Conservation (phyloP, 2,888 invertebrate species). For the Frankliniella fusca region DNA sequence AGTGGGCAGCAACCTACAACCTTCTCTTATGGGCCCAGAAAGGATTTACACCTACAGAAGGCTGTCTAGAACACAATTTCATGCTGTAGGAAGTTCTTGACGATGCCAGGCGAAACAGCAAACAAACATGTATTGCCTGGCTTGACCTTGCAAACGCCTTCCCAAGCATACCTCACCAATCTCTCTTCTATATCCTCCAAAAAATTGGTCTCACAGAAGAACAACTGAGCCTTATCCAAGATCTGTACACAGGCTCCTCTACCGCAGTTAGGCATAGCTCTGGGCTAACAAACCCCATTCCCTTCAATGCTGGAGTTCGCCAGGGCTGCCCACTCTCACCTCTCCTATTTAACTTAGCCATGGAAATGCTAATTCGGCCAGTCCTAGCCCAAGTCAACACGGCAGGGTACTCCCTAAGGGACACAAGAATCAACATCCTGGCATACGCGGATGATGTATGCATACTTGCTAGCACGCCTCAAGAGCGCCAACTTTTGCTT, state of each 20-base stretch:
- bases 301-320: slow-evolving; percentile 38
- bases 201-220: slow-evolving; percentile 33
- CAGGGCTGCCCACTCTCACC: slow-evolving; percentile 36
- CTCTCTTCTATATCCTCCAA: slow-evolving; percentile 41
- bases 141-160: slow-evolving; percentile 47
- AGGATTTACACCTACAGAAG: slow-evolving; percentile 44
- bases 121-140: slow-evolving; percentile 43
- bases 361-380: slow-evolving; percentile 41
- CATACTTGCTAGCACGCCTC: slow-evolving; percentile 28
- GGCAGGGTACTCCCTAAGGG: not conserved
- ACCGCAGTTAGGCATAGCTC: slow-evolving; percentile 29
- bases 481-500: slow-evolving; percentile 33
- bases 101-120: slow-evolving; percentile 37
- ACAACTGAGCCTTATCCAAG: not conserved
- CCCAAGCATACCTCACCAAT: slow-evolving; percentile 44
- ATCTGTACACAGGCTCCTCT: not conserved
- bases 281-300: slow-evolving; percentile 38
- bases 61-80: slow-evolving; percentile 45
- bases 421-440: not conserved
- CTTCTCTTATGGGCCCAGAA: slow-evolving; percentile 33
- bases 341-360: slow-evolving; percentile 39
- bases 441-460: slow-evolving; percentile 40
- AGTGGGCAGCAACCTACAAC: slow-evolving; percentile 29
- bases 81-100: slow-evolving; percentile 42
- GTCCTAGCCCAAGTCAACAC: not conserved